Base-by-base conservation (phyloP, 2,113 vertebrate species). In the Falcunculus frontatus region DNA sequence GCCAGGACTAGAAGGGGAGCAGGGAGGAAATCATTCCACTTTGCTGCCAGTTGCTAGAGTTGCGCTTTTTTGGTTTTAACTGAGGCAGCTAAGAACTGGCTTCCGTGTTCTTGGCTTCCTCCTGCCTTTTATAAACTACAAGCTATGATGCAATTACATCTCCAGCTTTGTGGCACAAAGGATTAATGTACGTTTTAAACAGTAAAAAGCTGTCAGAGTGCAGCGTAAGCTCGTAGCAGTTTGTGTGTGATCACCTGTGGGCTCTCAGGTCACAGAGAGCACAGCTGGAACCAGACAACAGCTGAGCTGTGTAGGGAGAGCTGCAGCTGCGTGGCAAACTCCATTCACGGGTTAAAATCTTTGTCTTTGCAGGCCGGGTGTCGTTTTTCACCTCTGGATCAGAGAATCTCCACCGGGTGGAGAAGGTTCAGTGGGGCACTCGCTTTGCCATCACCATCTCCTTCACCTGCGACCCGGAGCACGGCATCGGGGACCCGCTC, bases 301-400 rank as follows among this genome's bases (percentile, higher is more conserved):
- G n/a, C n/a, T n/a, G n/a, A 70, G 73, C 70, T 11, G 32, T 6
- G 52, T 1, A 16, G 70, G 33, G 37, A 60, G 46, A 62, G 76
- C 92, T 78, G 72, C 23, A 53, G 64, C 50, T 5, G 39, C 47
- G 39, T 19, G 78, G n/a, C 35, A 46, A 12, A 33, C 29, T 80
- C 74, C 50, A 13, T 12, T 44, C 29, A 16, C 10, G 10, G 42
- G 37, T 89, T 13, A 20, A 52, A 50, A 32, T 16, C 25, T 93
- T 75, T 87, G 67, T 90, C 74, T 59, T 52, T 86, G 8, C 98
- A 99, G 99, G 99, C 7, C 98, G 99, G 27, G 98, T 99, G 76
- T 99, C 99, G 25, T 99, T 99, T 94, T 99, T 99, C 97, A 99
- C 99, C n/a, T 99, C 99, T 0, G 99, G 99, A 14, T 99, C 99